Evolutionary conservation across 2,113 vertebrate species (phyloP).

Genomic region (Perccottus glenii): DNA sequence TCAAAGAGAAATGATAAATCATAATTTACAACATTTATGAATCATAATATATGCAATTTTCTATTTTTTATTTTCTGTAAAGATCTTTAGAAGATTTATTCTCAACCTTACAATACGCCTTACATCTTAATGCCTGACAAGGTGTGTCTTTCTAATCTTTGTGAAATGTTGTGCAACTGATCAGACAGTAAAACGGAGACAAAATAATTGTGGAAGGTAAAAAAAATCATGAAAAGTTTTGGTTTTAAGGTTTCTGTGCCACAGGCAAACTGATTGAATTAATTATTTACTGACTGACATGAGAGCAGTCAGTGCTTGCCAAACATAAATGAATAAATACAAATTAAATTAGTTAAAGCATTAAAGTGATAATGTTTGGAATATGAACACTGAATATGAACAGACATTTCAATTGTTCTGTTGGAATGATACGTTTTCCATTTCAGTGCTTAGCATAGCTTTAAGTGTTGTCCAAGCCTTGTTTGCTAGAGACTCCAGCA

Average conservation of each 20-base stretch:
- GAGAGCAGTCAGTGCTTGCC: not conserved
- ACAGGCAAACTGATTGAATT: not conserved
- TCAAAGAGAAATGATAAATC: not conserved
- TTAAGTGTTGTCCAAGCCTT: too few species aligned
- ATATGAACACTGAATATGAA: too few species aligned
- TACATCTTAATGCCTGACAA: not conserved
- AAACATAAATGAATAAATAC: not conserved
- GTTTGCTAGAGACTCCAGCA: too few species aligned
- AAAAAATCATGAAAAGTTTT: not conserved
- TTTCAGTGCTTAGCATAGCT: too few species aligned
- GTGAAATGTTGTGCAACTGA: conserved; percentile 30
- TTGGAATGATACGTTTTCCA: too few species aligned
- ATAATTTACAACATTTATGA: not conserved
- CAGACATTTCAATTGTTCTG: too few species aligned
- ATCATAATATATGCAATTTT: not conserved
- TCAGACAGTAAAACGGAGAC: conserved; percentile 7
- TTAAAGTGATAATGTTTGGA: too few species aligned
- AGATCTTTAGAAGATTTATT: too few species aligned
- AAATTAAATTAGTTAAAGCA: not conserved
- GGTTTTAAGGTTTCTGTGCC: not conserved
- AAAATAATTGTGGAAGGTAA: not conserved
- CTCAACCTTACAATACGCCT: not conserved
- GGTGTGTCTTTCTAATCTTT: conserved; percentile 11
- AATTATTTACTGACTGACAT: not conserved
- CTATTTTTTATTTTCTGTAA: too few species aligned